Evolutionary conservation across 1,140 invertebrate species (phyloP).

Genomic region (Leptopilina boulardi): DNA sequence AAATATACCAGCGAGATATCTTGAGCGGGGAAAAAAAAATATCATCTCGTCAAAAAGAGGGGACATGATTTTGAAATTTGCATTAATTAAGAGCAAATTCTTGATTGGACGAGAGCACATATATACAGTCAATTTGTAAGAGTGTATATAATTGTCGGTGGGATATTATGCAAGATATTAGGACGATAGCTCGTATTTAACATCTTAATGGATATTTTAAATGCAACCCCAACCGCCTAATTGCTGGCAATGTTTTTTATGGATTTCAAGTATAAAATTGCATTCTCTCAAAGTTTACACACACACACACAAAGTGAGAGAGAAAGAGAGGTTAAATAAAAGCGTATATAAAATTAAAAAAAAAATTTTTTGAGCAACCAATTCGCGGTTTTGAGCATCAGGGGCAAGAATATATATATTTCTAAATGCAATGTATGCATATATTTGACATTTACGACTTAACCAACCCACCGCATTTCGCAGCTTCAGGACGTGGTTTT

Average conservation of each 20-base stretch:
- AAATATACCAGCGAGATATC: background rate
- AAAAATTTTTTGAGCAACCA: conserved; percentile 2
- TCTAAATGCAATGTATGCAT: conserved; percentile 63
- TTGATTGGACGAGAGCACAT: conserved; percentile 17
- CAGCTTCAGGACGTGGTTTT: conserved; percentile 41
- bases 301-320: background rate
- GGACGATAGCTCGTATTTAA: conserved; percentile 15
- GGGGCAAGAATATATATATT: conserved; percentile 59
- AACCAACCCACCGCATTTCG: conserved; percentile 56
- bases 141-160: conserved; percentile 8
- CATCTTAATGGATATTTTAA: conserved; percentile 21
- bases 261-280: conserved; percentile 1
- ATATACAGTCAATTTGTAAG: conserved; percentile 28
- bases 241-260: conserved; percentile 14
- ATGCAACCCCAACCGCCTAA: background rate
- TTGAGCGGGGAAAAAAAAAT: background rate
- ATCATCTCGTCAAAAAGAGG: conserved; percentile 4
- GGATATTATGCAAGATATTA: conserved; percentile 19
- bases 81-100: conserved; percentile 25
- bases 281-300: conserved; percentile 5
- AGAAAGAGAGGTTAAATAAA: background rate
- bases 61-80: background rate
- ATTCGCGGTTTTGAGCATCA: conserved; percentile 39
- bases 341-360: background rate
- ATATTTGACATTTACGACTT: conserved; percentile 64